Evolutionary conservation across 2,113 vertebrate genomes (phyloP).

Genomic region (Oryzias melastigma): DNA sequence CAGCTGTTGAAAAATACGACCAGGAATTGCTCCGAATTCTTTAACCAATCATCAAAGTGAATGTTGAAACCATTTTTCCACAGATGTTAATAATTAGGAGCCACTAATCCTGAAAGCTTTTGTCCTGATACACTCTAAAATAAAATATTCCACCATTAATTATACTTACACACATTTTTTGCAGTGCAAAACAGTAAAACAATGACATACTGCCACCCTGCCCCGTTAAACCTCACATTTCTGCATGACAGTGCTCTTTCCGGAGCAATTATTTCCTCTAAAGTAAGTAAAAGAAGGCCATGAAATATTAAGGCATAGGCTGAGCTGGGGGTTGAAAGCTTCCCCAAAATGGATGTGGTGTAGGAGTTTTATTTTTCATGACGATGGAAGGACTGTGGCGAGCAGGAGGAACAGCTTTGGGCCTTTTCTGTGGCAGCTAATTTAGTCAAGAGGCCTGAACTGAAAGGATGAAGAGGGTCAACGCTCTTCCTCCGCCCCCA

Average conservation of each 20-base stretch:
- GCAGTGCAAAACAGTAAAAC: slow-evolving; percentile 9
- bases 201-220: not conserved
- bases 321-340: slow-evolving; percentile 70
- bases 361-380: slow-evolving; percentile 78
- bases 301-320: slow-evolving; percentile 72
- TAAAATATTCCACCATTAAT: slow-evolving; percentile 1
- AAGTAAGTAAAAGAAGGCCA: slow-evolving; percentile 71
- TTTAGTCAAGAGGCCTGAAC: slow-evolving; percentile 36
- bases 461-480: slow-evolving; percentile 28
- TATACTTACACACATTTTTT: slow-evolving; percentile 11
- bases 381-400: slow-evolving; percentile 45
- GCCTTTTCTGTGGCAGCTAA: slow-evolving; percentile 50
- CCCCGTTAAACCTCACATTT: slow-evolving; percentile 39
- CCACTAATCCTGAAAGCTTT: slow-evolving; percentile 10
- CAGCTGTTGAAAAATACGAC: too few species aligned
- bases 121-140: slow-evolving; percentile 9
- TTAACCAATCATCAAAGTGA: too few species aligned
- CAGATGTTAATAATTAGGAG: too few species aligned
- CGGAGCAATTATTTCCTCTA: slow-evolving; percentile 76
- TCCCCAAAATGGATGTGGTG: slow-evolving; percentile 67
- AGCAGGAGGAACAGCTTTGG: slow-evolving; percentile 46
- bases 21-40: too few species aligned
- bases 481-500: slow-evolving; percentile 3
- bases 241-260: slow-evolving; percentile 59
- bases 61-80: too few species aligned